Evolutionary conservation across 2,113 vertebrate species (phyloP), one percentile per base, ranked within the genome.

Genomic region (Epinephelus fuscoguttatus): DNA sequence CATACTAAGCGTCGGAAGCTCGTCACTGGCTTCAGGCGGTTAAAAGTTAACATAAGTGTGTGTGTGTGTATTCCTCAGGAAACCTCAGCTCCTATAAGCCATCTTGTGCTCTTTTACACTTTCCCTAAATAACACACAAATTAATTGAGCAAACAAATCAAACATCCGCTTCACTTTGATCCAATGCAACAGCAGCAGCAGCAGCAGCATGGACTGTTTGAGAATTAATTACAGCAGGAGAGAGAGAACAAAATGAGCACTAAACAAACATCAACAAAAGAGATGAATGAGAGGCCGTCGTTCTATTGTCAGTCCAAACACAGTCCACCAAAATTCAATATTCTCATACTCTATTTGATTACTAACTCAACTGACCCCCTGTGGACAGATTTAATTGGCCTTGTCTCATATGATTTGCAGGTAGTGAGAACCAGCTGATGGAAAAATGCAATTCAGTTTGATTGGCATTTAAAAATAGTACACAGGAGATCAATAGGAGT

Each of bases 351-450:
- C 23, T 0, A 4, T 62, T 17, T 59, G 68, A 77, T 77, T 12
- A 50, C 1, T 0, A 27, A 63, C 63, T 52, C 56, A 37, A 17
- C 19, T 3, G 56, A 49, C 40, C 71, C 45, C 1, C 1, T 3
- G 50, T 72, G 40, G 55, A 70, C 3, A 11, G 12, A 45, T 27
- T 50, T 42, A 66, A 70, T 37, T 64, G 55, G 17, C 10, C 21
- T 10, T 49, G 84, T 89, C 80, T 30, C 59, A 25, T 55, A 4
- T 88, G 85, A 84, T 84, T 85, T 70, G 63, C 37, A 25, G 64
- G 1, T 45, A 50, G 50, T 50, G 75, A 64, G 66, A 75, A 71
- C 12, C 11, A 49, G 5, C 42, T 40, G 10, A 6, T 15, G 3
- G 78, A 1, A 3, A 68, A 73, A 82, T 7, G 6, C 4, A 52